phyloP scores from a whole-genome alignment of 2,888 invertebrate genomes.

The Cloeon dipterum region DNA sequence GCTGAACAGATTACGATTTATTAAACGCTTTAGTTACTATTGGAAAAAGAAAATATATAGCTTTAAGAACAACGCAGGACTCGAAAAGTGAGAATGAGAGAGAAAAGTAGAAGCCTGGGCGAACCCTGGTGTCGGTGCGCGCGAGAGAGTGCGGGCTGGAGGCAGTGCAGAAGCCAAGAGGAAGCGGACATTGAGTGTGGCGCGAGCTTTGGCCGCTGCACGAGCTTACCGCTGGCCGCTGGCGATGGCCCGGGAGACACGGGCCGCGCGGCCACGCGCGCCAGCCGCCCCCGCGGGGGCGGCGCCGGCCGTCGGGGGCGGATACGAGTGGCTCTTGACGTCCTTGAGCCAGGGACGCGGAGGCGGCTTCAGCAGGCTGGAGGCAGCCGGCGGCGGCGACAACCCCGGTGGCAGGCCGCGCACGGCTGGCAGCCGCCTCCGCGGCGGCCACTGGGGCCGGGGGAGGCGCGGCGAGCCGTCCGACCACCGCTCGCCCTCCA shows the following conservation, averaged over 20 bases:
- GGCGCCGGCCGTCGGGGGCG: slow-evolving; percentile 5
- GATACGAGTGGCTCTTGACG: slow-evolving; percentile 7
- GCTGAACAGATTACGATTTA: no score
- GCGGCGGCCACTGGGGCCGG: slow-evolving; percentile 4
- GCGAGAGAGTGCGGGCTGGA: no score
- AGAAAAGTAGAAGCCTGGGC: background rate
- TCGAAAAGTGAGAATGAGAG: background rate
- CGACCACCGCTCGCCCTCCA: slow-evolving; percentile 17
- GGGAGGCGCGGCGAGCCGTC: slow-evolving; percentile 10
- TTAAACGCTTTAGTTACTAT: no score
- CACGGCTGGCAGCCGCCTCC: slow-evolving; percentile 3
- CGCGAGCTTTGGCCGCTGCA: background rate
- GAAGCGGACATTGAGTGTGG: background rate
- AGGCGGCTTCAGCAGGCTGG: background rate
- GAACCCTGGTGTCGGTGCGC: background rate
- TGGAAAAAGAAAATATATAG: no score
- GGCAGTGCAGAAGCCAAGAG: background rate
- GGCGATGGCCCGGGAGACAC: background rate
- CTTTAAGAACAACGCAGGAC: background rate
- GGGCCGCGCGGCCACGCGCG: background rate
- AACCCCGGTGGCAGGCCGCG: background rate
- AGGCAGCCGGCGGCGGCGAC: background rate
- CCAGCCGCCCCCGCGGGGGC: slow-evolving; percentile 1
- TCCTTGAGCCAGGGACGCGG: slow-evolving; percentile 5
- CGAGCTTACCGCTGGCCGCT: slow-evolving; percentile 2